Evolutionary conservation across 2,113 vertebrate species (phyloP), one percentile per base, ranked within the genome.

Genomic region (Brachyhypopomus gauderio): DNA sequence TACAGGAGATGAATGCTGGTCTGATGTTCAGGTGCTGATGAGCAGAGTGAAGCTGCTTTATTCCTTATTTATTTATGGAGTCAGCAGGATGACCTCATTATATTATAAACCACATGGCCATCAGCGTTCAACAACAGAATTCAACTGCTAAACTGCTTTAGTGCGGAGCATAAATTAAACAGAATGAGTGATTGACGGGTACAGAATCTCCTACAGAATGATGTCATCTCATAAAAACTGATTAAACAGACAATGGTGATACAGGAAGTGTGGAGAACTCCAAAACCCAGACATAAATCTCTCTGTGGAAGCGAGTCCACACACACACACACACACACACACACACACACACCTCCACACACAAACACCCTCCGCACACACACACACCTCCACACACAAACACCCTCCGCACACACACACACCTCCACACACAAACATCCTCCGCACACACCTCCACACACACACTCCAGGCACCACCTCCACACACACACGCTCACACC

Each of bases 31-130:
- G 22, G 7, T 9, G 66, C 66, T 70, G 36, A 41, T 70, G n/a
- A 70, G 66, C 36, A 11, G 36, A 41, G 36, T 41, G 22, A 38
- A 67, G 64, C 64, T 20, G 0, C 9, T 67, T 41, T 4, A 6
- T 52, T 52, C 45, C 12, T 52, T 11, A 7, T 12, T 16, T 22
- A 41, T 41, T 70, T 41, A 70, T 41, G 66, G 22, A 41, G 19
- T 41, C 66, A 70, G 34, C 19, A 70, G 34, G 66, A 70, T 22
- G 66, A 70, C 66, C 66, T 70, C 38, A 41, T 41, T 19, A n/a
- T 25, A 34, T 38, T 70, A n/a, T n/a, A 41, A 19, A 41, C 66
- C 20, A 34, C n/a, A 38, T 17, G 20, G 30, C 19, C 30, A 34
- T 67, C 64, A 67, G 64, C 36, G 12, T 52, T 38, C 34, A 70